These are phyloP conservation scores for Sarcophaga bullata DNA, from an alignment of 1,140 invertebrate genomes.

Conservation along the genomic window DNA sequence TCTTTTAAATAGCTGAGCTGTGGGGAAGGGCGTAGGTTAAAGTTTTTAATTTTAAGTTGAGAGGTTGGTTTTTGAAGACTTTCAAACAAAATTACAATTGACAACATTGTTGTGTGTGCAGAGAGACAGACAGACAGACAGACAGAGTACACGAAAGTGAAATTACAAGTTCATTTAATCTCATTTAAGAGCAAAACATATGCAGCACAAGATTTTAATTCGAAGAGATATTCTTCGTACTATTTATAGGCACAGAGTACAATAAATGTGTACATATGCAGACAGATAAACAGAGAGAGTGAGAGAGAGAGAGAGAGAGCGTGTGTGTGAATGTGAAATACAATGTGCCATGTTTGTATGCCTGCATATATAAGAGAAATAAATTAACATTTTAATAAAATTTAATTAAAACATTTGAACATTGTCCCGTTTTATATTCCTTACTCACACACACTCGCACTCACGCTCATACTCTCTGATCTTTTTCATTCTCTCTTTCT, in stretches of 20 bases:
- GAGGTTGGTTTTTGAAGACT: no score
- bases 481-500: no score
- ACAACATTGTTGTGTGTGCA: no score
- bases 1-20: no score
- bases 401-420: slow-evolving; percentile 40
- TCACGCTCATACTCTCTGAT: background rate
- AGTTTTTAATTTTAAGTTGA: no score
- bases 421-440: slow-evolving; percentile 28
- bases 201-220: background rate
- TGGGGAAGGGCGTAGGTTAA: no score
- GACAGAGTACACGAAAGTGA: background rate
- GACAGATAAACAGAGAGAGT: background rate
- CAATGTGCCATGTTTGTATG: no score
- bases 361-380: background rate
- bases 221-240: background rate
- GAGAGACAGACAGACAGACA: no score
- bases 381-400: slow-evolving; percentile 39
- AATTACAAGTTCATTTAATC: slow-evolving; percentile 11
- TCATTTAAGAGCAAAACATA: background rate
- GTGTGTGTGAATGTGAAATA: no score
- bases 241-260: background rate
- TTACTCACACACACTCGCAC: background rate
- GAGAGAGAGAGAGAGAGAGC: no score
- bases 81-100: no score
- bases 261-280: background rate